A percentile compares a stretch with the other conserved stretches of the same genome.
These are phyloP conservation scores for Brienomyrus longianalis DNA, from an alignment of 2,113 vertebrate species.

Conservation along the genomic window DNA sequence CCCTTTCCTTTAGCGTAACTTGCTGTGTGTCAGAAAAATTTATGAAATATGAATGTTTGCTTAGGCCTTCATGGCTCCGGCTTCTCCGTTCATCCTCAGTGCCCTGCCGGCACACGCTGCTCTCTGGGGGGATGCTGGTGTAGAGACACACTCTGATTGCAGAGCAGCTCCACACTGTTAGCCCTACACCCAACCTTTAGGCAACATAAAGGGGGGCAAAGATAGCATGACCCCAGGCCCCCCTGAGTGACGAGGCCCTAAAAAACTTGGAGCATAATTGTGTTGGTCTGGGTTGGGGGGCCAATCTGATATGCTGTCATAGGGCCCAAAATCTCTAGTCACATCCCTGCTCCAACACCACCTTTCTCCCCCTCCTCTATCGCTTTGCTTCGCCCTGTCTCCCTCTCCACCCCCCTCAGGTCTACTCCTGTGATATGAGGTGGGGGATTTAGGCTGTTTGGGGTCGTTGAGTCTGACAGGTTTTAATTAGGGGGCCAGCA, in stretches of 20 bases:
- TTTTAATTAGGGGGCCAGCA: conserved; percentile 21
- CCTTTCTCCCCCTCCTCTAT: conserved; percentile 5
- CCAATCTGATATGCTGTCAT: background rate
- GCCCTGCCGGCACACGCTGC: background rate
- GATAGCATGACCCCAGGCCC: too few species aligned
- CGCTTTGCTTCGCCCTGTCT: background rate
- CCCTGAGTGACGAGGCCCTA: background rate
- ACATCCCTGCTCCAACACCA: background rate
- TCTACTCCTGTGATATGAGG: background rate
- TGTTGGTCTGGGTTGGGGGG: background rate
- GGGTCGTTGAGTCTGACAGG: conserved; percentile 9
- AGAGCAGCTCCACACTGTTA: background rate
- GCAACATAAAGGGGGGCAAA: background rate
- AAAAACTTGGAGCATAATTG: background rate
- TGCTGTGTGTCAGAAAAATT: background rate
- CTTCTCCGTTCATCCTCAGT: background rate
- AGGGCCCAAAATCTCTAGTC: background rate
- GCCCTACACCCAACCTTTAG: background rate
- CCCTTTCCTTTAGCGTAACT: background rate
- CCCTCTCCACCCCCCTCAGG: background rate
- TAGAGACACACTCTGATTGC: background rate
- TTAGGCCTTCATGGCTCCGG: background rate
- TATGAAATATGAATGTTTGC: background rate
- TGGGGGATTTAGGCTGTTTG: background rate
- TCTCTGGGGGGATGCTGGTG: background rate